Evolutionary conservation across 2,113 vertebrate genomes (phyloP).

Genomic region (Diadophis punctatus): DNA sequence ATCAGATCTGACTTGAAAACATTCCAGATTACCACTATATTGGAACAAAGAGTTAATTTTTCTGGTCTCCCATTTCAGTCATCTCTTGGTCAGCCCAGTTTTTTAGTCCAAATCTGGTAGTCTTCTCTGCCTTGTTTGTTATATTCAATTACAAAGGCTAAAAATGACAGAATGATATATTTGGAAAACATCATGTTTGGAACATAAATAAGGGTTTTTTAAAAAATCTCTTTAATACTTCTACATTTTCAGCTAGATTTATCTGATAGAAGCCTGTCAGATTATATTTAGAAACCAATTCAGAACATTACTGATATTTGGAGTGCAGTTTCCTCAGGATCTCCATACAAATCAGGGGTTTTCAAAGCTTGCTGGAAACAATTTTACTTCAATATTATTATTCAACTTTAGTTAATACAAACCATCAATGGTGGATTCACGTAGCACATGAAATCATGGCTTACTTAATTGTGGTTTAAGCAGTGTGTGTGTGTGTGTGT

Average conservation of each 20-base stretch:
- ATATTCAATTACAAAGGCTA: background rate
- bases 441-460: background rate
- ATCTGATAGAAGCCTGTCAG: background rate
- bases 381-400: background rate
- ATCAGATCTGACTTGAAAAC: background rate
- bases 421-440: background rate
- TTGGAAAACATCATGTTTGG: background rate
- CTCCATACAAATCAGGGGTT: background rate
- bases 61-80: background rate
- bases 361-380: background rate
- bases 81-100: background rate
- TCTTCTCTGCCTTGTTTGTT: background rate
- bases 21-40: background rate
- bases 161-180: background rate
- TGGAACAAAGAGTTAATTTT: background rate
- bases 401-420: background rate
- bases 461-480: background rate
- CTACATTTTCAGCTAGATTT: background rate
- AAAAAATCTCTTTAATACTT: background rate
- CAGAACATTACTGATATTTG: background rate
- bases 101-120: background rate
- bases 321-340: background rate
- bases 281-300: background rate
- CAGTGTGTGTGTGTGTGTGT: too few relatives aligned
- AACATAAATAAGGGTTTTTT: background rate